Percentiles rank a stretch among this genome's conserved stretches.
phyloP scores from a whole-genome alignment of 1,140 invertebrate genomes.

The Aphaenogaster ashmeadi region DNA sequence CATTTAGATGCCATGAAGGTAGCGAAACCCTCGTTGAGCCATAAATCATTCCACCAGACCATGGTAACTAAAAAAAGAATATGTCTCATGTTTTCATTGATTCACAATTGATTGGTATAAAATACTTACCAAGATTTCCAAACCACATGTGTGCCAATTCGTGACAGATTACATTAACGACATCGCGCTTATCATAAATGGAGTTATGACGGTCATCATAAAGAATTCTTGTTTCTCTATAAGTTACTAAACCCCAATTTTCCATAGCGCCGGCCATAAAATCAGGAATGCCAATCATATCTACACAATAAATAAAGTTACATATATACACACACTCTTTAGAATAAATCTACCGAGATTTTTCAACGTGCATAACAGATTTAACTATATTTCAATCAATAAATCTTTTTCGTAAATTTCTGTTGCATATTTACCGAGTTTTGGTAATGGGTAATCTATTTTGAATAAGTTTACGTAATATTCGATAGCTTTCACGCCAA shows the following conservation, averaged over 20 bases:
- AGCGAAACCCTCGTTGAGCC: slow-evolving; percentile 97
- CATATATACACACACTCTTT: background rate
- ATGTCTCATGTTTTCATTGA: background rate
- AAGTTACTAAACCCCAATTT: slow-evolving; percentile 96
- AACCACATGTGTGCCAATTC: slow-evolving; percentile 98
- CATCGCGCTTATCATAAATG: slow-evolving; percentile 91
- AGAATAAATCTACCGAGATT: background rate
- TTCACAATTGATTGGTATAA: background rate
- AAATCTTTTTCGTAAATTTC: background rate
- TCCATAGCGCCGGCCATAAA: slow-evolving; percentile 98
- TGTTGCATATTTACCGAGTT: slow-evolving; percentile 90
- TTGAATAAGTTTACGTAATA: slow-evolving; percentile 96
- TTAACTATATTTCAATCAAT: slow-evolving; percentile 17
- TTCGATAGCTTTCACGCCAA: slow-evolving; percentile 93
- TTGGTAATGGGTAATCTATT: slow-evolving; percentile 94
- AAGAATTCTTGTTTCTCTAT: slow-evolving; percentile 94
- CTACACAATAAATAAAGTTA: slow-evolving; percentile 86
- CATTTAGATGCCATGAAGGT: slow-evolving; percentile 95
- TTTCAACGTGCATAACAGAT: background rate
- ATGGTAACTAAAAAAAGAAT: slow-evolving; percentile 91
- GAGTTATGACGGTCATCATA: slow-evolving; percentile 91
- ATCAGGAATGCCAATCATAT: slow-evolving; percentile 97
- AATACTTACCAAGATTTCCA: slow-evolving; percentile 91
- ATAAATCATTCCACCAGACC: slow-evolving; percentile 97
- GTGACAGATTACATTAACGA: slow-evolving; percentile 94